These are phyloP conservation scores for Drosophila kanekoi DNA, from an alignment of 2,888 invertebrate species.

Conservation along the genomic window DNA sequence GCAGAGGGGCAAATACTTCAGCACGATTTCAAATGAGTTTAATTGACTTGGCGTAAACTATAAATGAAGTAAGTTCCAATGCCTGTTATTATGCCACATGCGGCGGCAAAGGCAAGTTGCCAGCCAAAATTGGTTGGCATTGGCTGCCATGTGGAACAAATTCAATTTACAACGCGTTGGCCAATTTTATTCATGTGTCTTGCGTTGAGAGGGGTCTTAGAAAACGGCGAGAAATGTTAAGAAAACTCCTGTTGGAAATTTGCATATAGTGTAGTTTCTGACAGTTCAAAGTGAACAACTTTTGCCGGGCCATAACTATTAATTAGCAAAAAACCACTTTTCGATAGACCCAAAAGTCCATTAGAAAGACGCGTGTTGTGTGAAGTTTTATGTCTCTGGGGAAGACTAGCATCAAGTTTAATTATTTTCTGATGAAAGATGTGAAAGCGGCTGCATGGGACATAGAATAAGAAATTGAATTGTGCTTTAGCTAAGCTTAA, in stretches of 20 bases:
- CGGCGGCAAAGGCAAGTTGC: slow-evolving; percentile 45
- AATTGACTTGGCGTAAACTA: slow-evolving; percentile 64
- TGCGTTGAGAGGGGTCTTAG: slow-evolving; percentile 32
- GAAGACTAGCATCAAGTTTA: slow-evolving; percentile 23
- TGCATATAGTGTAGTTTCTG: slow-evolving; percentile 73
- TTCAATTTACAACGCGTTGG: slow-evolving; percentile 58
- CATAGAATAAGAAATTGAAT: not conserved
- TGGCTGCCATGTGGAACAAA: slow-evolving; percentile 55
- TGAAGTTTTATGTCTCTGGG: slow-evolving; percentile 18
- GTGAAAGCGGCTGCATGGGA: slow-evolving; percentile 24
- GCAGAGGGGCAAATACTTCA: not conserved
- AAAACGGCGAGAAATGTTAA: slow-evolving; percentile 48
- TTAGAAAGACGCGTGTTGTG: not conserved
- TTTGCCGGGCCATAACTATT: slow-evolving; percentile 62
- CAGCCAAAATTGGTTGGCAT: slow-evolving; percentile 5
- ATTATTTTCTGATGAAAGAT: slow-evolving; percentile 25
- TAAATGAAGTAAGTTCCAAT: slow-evolving; percentile 19
- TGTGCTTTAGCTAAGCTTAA: not conserved
- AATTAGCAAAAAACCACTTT: slow-evolving; percentile 61
- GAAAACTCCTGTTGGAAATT: slow-evolving; percentile 66
- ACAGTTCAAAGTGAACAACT: slow-evolving; percentile 70
- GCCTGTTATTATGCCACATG: slow-evolving; percentile 76
- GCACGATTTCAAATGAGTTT: slow-evolving; percentile 42
- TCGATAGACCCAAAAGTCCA: slow-evolving; percentile 28
- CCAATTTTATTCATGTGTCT: slow-evolving; percentile 17